These are phyloP conservation scores for Habropoda laboriosa DNA, from an alignment of 1,140 invertebrate genomes.

Conservation along the genomic window DNA sequence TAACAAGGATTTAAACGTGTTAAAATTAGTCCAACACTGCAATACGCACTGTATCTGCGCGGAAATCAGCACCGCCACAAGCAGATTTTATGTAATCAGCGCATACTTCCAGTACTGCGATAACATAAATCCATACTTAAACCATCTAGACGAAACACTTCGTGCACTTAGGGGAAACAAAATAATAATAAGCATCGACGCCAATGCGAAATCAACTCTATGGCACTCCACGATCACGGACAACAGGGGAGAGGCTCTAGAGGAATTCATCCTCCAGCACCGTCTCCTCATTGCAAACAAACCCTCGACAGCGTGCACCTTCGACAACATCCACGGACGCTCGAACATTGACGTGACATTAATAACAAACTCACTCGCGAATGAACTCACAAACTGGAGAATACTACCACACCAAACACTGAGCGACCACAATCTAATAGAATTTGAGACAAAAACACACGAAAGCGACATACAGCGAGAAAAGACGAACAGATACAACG, in stretches of 20 bases:
- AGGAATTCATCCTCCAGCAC: slow-evolving; percentile 20
- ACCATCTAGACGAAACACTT: slow-evolving; percentile 3
- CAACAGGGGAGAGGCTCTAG: slow-evolving; percentile 23
- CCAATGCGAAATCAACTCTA: slow-evolving; percentile 14
- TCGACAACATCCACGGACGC: not conserved
- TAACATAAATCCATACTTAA: not conserved
- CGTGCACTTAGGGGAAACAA: slow-evolving; percentile 6
- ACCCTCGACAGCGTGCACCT: slow-evolving; percentile 6
- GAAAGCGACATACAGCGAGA: too few relatives aligned
- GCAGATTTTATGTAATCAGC: not conserved
- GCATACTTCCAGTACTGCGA: not conserved
- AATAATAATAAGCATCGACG: slow-evolving; percentile 31
- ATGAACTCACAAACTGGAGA: too few relatives aligned
- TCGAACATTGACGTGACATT: slow-evolving; percentile 35
- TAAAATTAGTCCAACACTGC: not conserved
- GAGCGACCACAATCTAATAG: not conserved
- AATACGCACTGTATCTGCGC: not conserved
- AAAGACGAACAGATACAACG: not conserved
- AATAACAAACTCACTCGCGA: not conserved
- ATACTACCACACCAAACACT: not conserved
- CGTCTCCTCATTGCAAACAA: not conserved
- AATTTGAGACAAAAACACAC: not conserved
- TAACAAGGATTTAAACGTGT: not conserved
- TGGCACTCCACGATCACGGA: slow-evolving; percentile 18
- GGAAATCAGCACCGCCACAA: not conserved